A percentile compares a stretch with the other conserved stretches of the same genome.
Evolutionary conservation across 2,888 invertebrate species (phyloP).

Genomic region (Augochlorella aurata): DNA sequence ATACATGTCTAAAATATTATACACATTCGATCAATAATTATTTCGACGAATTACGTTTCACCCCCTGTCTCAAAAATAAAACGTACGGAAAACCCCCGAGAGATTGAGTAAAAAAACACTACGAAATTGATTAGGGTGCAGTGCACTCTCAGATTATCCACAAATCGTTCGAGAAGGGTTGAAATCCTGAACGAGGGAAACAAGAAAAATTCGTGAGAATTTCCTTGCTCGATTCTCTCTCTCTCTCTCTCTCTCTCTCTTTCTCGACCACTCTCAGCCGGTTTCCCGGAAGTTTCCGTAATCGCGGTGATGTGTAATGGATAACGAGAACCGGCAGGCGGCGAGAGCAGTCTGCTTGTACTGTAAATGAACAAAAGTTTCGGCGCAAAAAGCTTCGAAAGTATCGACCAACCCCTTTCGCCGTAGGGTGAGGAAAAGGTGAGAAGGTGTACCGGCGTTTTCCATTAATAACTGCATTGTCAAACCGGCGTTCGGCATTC

Average conservation of each 20-base stretch:
- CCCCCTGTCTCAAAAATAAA: too few relatives aligned
- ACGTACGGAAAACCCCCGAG: too few relatives aligned
- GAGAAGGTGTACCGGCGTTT: constrained; percentile 35
- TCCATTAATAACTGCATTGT: constrained; percentile 68
- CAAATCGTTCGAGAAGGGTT: too few relatives aligned
- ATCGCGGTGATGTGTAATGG: constrained; percentile 57
- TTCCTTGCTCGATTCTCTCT: constrained; percentile 9
- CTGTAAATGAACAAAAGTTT: constrained; percentile 70
- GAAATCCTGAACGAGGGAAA: background rate
- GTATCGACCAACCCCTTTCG: constrained; percentile 43
- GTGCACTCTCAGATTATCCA: too few relatives aligned
- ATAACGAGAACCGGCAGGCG: constrained; percentile 53
- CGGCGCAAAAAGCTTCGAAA: constrained; percentile 57
- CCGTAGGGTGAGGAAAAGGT: constrained; percentile 11
- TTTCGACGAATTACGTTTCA: too few relatives aligned
- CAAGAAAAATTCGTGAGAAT: constrained; percentile 22
- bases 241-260: background rate
- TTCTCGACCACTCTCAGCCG: background rate
- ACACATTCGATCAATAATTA: too few relatives aligned
- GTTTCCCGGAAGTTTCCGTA: constrained; percentile 42
- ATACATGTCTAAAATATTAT: too few relatives aligned
- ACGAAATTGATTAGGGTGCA: too few relatives aligned
- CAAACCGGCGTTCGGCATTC: constrained; percentile 50
- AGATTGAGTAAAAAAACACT: too few relatives aligned
- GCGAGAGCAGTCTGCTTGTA: constrained; percentile 51